Evolutionary conservation across 2,113 vertebrate species (phyloP).

Genomic region (Hyperopisus bebe): DNA sequence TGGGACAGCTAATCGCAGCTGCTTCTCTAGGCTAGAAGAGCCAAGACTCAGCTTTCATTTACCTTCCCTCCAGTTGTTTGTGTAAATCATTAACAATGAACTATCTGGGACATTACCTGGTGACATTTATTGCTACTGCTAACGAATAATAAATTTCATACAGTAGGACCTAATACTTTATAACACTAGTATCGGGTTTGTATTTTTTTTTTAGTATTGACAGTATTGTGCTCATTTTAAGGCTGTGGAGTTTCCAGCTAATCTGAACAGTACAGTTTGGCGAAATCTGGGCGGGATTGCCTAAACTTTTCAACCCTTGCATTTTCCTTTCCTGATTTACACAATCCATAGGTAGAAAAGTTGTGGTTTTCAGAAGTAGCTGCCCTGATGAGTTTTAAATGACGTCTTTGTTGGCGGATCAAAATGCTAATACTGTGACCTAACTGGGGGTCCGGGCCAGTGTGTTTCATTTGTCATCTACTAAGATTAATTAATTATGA

Average conservation of each 20-base stretch:
- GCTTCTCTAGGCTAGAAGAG: neutral
- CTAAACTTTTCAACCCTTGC: neutral
- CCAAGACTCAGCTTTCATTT: neutral
- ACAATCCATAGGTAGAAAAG: neutral
- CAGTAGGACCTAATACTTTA: neutral
- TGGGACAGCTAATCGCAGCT: neutral
- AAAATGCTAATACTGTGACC: neutral
- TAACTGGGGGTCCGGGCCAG: neutral
- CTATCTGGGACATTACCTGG: neutral
- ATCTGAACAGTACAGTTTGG: neutral
- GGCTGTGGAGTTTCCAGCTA: neutral
- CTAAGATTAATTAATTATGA: neutral
- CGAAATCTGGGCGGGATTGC: neutral
- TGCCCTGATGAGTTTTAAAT: neutral
- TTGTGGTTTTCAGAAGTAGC: neutral
- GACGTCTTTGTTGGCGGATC: neutral
- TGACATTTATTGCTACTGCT: neutral
- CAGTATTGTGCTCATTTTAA: neutral
- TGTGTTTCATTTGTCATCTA: neutral
- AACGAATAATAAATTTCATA: neutral
- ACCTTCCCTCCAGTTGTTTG: neutral
- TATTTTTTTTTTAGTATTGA: neutral
- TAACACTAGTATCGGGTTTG: neutral
- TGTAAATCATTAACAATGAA: neutral
- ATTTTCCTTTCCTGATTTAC: neutral